Percentiles rank a stretch among this genome's conserved stretches.
These are phyloP conservation scores for Crenichthys baileyi DNA, from an alignment of 2,797 vertebrate species.

Conservation along the genomic window DNA sequence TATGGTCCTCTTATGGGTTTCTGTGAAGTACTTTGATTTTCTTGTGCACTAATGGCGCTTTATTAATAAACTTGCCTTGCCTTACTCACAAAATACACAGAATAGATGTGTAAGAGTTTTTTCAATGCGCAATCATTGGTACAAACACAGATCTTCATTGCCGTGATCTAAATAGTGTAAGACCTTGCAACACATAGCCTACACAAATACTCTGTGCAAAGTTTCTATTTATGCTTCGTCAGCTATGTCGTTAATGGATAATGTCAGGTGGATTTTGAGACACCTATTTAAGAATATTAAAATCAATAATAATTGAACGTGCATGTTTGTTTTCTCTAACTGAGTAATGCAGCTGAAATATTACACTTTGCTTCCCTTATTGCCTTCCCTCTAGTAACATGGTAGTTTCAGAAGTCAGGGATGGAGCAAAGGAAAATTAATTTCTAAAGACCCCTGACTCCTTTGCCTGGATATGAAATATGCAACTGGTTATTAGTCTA, in stretches of 20 bases:
- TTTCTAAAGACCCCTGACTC: slow-evolving; percentile 73
- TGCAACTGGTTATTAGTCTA: slow-evolving; percentile 65
- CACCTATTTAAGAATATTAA: slow-evolving; percentile 19
- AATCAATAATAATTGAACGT: slow-evolving; percentile 37
- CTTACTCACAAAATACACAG: neutral
- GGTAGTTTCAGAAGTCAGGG: slow-evolving; percentile 61
- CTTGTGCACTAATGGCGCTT: neutral
- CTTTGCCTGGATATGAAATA: slow-evolving; percentile 68
- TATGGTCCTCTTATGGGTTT: neutral
- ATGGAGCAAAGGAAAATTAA: slow-evolving; percentile 77
- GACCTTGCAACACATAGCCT: slow-evolving; percentile 53
- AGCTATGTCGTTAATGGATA: neutral
- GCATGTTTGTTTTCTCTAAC: slow-evolving; percentile 33
- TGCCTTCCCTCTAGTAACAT: slow-evolving; percentile 54
- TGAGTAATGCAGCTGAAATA: slow-evolving; percentile 48
- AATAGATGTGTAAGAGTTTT: slow-evolving; percentile 42
- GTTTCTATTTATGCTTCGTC: slow-evolving; percentile 8
- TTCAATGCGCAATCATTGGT: slow-evolving; percentile 16
- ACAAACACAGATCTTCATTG: slow-evolving; percentile 14
- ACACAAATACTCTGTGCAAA: slow-evolving; percentile 30
- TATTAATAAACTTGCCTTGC: neutral
- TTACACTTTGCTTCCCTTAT: slow-evolving; percentile 30
- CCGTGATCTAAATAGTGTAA: slow-evolving; percentile 45
- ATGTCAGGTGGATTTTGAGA: neutral
- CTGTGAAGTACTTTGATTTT: neutral